These are phyloP conservation scores for Orchesella flavescens DNA, from an alignment of 2,888 invertebrate species.

Conservation along the genomic window DNA sequence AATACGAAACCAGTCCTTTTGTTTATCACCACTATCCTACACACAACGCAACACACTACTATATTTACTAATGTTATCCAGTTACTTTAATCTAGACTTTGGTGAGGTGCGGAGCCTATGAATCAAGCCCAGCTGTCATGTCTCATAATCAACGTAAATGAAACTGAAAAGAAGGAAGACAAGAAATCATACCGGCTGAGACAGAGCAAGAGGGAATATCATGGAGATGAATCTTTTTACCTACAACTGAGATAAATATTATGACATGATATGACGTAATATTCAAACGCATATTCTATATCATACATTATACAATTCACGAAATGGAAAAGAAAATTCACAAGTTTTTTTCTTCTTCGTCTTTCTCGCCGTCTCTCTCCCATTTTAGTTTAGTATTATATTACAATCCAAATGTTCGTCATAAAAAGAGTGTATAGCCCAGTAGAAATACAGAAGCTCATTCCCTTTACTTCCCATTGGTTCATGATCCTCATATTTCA, in stretches of 20 bases:
- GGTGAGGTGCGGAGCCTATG: not conserved
- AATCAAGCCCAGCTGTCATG: slow-evolving; percentile 47
- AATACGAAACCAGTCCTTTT: slow-evolving; percentile 57
- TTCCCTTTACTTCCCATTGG: slow-evolving; percentile 23
- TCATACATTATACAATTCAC: not conserved
- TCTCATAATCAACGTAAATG: slow-evolving; percentile 52
- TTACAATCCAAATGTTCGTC: not conserved
- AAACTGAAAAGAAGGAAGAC: not conserved
- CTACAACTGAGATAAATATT: slow-evolving; percentile 22
- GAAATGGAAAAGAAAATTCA: too few species aligned
- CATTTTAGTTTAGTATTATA: not conserved
- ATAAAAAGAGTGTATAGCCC: too few species aligned
- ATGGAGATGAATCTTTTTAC: slow-evolving; percentile 15
- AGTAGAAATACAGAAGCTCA: too few species aligned
- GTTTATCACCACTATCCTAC: not conserved
- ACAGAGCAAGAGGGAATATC: not conserved
- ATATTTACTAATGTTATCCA: slow-evolving; percentile 36
- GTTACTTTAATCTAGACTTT: slow-evolving; percentile 24
- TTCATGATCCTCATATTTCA: slow-evolving; percentile 29
- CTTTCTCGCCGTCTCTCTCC: not conserved
- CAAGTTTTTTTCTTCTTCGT: not conserved
- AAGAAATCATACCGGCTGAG: not conserved
- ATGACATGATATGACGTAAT: slow-evolving; percentile 32
- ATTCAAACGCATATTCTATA: not conserved
- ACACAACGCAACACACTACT: not conserved